Base-by-base conservation (phyloP, 2,888 invertebrate species). In the Gryllus longicercus region DNA sequence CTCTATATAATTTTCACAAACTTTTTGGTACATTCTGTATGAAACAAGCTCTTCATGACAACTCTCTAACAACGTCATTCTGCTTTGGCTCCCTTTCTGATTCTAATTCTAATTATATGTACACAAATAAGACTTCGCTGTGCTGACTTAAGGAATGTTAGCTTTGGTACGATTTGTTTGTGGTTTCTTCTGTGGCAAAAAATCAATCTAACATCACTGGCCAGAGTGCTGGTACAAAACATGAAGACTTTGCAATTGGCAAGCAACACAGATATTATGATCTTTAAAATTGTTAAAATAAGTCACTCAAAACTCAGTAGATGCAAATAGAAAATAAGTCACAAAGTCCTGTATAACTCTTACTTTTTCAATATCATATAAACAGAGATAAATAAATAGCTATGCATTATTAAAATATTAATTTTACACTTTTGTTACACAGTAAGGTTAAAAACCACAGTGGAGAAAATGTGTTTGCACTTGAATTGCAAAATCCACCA, bases 131-230 rank as follows among this genome's bases (percentile, higher is more conserved):
- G 79, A 74, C 63, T 18, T 77, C 74, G 74, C 63, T 78, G 78
- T 80, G 79, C 51, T 82, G 82, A 81, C 81, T 82, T 91, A 90
- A 91, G 92, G 92, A 92, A 92, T 92, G 91, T 92, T 91, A 91
- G 91, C 92, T 92, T 92, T 92, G 92, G 92, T 91, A 92, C 91
- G 50, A 50, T 79, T 79, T 74, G 38, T 78, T 79, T 78, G 63
- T 63, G 63, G 63, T 63, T 18, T 63, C 38, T 63, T 63, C 16
- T 63, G 14, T 63, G 63, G 14, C n/a, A n/a, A 18, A 63, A 21
- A 63, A 16, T 18, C 63, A 63, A 63, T n/a, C n/a, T 14, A 63
- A 63, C 23, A 50, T 77, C 77, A 77, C 77, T 77, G 50, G 77
- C 49, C 23, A 18, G 49, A 77, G 77, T 77, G 77, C 77, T 38